Conservation (phyloP, 2,888 invertebrate species). For the Ectemnius cavifrons region DNA sequence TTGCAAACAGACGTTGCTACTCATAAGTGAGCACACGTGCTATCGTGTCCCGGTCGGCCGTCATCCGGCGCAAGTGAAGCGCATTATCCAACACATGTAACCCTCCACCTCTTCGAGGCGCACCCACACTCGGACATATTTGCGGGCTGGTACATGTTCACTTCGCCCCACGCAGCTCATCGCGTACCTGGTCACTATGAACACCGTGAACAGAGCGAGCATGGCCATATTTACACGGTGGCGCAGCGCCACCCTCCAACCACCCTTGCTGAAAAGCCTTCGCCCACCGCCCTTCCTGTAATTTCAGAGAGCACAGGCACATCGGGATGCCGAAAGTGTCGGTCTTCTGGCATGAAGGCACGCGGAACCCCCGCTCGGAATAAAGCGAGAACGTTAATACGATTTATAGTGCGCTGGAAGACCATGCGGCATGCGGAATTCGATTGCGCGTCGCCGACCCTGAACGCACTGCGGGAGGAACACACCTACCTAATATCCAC, state of each 20-base stretch:
- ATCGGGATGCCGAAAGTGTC: conserved; percentile 1
- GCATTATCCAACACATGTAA: neutral
- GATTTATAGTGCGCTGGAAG: conserved; percentile 4
- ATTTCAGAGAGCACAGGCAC: neutral
- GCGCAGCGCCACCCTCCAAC: neutral
- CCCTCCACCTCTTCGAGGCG: no score
- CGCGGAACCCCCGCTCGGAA: neutral
- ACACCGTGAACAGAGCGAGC: neutral
- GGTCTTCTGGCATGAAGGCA: neutral
- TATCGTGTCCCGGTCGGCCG: no score
- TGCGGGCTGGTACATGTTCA: neutral
- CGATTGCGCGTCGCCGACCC: conserved; percentile 2
- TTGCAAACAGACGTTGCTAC: no score
- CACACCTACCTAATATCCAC: neutral
- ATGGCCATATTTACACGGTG: neutral
- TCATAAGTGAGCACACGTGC: no score
- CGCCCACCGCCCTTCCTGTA: neutral
- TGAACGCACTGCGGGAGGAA: neutral
- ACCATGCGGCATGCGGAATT: conserved; percentile 2
- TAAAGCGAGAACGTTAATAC: conserved; percentile 6
- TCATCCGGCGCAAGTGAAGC: neutral
- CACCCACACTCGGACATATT: neutral
- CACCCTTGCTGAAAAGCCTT: neutral
- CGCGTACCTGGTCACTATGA: neutral
- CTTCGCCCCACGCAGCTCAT: neutral